Base-by-base conservation (phyloP, 2,113 vertebrate species). In the Myiozetetes cayanensis region DNA sequence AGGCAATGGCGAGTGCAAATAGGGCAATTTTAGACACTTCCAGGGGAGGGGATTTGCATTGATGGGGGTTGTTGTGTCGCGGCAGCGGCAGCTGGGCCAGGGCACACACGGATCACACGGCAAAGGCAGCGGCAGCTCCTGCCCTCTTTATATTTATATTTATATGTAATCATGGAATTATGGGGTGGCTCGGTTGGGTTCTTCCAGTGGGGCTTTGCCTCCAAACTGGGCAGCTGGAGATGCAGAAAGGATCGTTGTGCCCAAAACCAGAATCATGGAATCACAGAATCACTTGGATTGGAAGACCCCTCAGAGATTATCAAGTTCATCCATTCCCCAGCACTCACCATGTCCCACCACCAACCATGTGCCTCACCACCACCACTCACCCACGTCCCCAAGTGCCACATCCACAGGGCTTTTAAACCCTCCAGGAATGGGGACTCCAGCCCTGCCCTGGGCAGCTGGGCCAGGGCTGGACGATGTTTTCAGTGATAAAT, bases 1-100 rank as follows among this genome's bases (percentile, higher is more conserved):
- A 95, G 94, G 93, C 89, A 95, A 85, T 11, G 37, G 62, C 25
- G 22, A 89, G 70, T 47, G 82, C 85, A 87, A 81, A 79, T 43
- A 30, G 66, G 90, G 95, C 74, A 33, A 27, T 79, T 94, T 75
- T 37, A 39, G 41, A 43, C 53, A 23, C 79, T 93, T 68, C 12
- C 47, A 12, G 52, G 74, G 78, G 56, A 67, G 23, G 73, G 83
- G 70, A 58, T 89, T 89, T 58, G 66, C 46, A 13, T 27, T 52
- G 82, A 50, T 78, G 88, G 88, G 78, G 65, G 63, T 70, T 61
- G 41, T 6, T 66, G 67, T n/a, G 75, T 55, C 4, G 3, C 74
- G 62, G 65, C 52, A 21, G 17, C 4, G 24, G 24, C 83, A 79
- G 62, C 88, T 37, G 78, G 39, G 39, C 70, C 44, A 8, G 72